Evolutionary conservation across 2,113 vertebrate genomes (phyloP).

Genomic region (Peromyscus polionotus): DNA sequence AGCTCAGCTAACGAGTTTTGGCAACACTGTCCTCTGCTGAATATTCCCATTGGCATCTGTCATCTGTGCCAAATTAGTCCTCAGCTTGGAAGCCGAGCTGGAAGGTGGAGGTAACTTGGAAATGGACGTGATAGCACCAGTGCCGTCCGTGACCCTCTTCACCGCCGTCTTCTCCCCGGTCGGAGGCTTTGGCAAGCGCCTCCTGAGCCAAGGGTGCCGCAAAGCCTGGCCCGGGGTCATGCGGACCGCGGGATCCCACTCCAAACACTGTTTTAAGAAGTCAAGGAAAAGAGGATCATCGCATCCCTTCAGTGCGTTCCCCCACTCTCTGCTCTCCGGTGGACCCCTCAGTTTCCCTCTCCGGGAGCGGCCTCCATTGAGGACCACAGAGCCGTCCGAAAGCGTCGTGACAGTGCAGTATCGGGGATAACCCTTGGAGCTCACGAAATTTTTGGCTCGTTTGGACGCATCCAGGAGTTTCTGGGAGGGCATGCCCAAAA

Average conservation of each 20-base stretch:
- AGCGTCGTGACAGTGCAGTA: conserved; percentile 96
- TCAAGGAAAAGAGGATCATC: conserved; percentile 97
- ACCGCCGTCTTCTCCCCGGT: conserved; percentile 91
- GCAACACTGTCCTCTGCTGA: conserved; percentile 98
- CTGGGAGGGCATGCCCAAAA: conserved; percentile 96
- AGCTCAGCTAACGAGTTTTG: conserved; percentile 98
- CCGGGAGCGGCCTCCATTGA: conserved; percentile 95
- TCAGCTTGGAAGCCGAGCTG: conserved; percentile 95
- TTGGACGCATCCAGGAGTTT: conserved; percentile 97
- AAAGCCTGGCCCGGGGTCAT: conserved; percentile 98
- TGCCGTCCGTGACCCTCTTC: conserved; percentile 92
- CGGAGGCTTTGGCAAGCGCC: conserved; percentile 96
- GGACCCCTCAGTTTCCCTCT: conserved; percentile 96
- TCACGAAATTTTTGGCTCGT: conserved; percentile 98
- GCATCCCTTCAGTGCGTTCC: conserved; percentile 95
- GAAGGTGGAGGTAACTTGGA: conserved; percentile 96
- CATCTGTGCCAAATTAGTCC: conserved; percentile 97
- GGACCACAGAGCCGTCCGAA: conserved; percentile 93
- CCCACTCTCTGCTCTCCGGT: conserved; percentile 96
- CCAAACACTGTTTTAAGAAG: conserved; percentile 99
- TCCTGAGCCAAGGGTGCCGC: conserved; percentile 96
- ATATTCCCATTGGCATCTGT: conserved; percentile 99
- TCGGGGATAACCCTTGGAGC: conserved; percentile 97
- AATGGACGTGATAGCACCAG: conserved; percentile 94
- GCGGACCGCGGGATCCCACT: conserved; percentile 96